These are phyloP conservation scores for Semnornis frantzii DNA, from an alignment of 2,113 vertebrate species.

Conservation along the genomic window DNA sequence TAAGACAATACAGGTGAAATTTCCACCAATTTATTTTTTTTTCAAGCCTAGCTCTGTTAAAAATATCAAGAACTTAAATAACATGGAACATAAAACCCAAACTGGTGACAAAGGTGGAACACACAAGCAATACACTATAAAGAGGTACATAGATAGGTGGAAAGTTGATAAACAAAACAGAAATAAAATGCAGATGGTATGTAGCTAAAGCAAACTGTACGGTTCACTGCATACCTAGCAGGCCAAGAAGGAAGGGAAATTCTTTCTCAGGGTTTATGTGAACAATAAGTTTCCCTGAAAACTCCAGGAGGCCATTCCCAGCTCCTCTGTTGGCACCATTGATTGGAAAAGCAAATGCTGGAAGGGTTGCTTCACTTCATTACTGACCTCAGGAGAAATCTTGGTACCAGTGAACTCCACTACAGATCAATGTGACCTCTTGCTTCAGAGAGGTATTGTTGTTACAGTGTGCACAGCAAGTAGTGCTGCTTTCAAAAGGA, in stretches of 20 bases:
- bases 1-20: neutral
- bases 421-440: slow-evolving; percentile 50
- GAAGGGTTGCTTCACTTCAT: slow-evolving; percentile 43
- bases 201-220: slow-evolving; percentile 62
- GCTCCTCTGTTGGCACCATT: neutral
- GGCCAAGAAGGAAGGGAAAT: slow-evolving; percentile 30
- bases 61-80: neutral
- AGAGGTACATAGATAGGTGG: neutral
- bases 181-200: slow-evolving; percentile 35
- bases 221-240: slow-evolving; percentile 56
- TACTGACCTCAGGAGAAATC: slow-evolving; percentile 14
- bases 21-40: neutral
- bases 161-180: slow-evolving; percentile 56
- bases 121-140: neutral
- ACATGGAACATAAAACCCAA: neutral
- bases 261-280: slow-evolving; percentile 48
- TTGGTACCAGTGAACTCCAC: slow-evolving; percentile 6
- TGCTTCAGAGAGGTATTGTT: neutral
- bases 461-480: neutral
- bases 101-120: neutral
- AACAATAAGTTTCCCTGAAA: slow-evolving; percentile 74
- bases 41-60: neutral
- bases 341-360: slow-evolving; percentile 22
- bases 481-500: neutral
- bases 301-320: slow-evolving; percentile 35